Evolutionary conservation across 1,140 invertebrate species (phyloP).

Genomic region (Pseudachorutes palmiensis): DNA sequence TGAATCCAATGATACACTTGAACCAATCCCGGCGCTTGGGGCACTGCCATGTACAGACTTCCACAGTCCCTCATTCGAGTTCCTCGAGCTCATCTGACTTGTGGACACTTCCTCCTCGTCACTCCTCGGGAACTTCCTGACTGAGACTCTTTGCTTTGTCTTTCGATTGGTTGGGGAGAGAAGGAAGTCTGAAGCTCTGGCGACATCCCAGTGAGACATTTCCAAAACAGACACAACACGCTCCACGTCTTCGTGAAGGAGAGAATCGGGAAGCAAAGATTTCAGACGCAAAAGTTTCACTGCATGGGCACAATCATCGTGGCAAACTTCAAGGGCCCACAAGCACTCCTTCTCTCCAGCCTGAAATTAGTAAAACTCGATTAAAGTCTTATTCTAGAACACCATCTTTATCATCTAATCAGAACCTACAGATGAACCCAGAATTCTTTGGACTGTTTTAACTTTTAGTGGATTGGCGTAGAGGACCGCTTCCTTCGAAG

Average conservation of each 20-base stretch:
- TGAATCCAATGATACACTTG: not conserved
- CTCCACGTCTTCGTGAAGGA: constrained; percentile 18
- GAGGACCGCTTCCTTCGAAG: not conserved
- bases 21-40: not conserved
- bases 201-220: constrained; percentile 36
- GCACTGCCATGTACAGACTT: too few relatives aligned
- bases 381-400: too few relatives aligned
- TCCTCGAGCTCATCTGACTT: too few relatives aligned
- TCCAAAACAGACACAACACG: constrained; percentile 28
- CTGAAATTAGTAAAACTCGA: too few relatives aligned
- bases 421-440: constrained; percentile 32
- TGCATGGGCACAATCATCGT: constrained; percentile 28
- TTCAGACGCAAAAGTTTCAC: constrained; percentile 32
- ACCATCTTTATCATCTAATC: too few relatives aligned
- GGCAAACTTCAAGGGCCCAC: constrained; percentile 29
- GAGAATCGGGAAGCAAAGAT: constrained; percentile 28
- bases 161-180: not conserved
- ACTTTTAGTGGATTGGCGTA: constrained; percentile 24
- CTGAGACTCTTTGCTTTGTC: too few relatives aligned
- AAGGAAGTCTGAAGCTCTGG: constrained; percentile 1
- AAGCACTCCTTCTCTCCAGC: constrained; percentile 23
- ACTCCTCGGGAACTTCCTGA: too few relatives aligned
- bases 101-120: too few relatives aligned
- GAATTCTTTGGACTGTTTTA: constrained; percentile 34
- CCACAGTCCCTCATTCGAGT: too few relatives aligned